phyloP scores from a whole-genome alignment of 2,113 vertebrate species.

The Elanus axillaris region DNA sequence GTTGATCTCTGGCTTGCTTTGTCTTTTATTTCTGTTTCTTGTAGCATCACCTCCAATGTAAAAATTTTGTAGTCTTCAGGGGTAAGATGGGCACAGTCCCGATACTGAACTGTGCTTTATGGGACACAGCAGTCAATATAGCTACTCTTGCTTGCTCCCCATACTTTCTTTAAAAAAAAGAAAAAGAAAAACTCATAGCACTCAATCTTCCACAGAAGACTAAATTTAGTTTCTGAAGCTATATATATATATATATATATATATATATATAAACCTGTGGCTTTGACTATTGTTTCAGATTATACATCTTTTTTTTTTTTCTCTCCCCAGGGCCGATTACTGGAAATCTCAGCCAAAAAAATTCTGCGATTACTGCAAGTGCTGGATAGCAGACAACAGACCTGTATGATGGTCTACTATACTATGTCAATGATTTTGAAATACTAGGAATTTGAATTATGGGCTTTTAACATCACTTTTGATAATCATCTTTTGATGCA shows the following conservation, averaged over 20 bases:
- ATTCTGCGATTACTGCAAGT: slow-evolving; percentile 98
- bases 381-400: slow-evolving; percentile 99
- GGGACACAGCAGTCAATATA: background rate
- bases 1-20: background rate
- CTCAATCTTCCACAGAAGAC: background rate
- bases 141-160: background rate
- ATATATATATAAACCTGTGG: background rate
- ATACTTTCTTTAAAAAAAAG: background rate
- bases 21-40: background rate
- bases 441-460: background rate
- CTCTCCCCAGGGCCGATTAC: slow-evolving; percentile 90
- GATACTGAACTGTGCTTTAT: background rate
- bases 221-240: background rate
- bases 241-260: background rate
- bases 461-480: background rate
- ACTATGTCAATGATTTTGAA: background rate
- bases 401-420: slow-evolving; percentile 80
- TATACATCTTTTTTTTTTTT: background rate
- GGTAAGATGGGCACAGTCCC: background rate
- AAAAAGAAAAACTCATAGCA: too few relatives aligned
- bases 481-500: background rate
- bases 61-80: background rate
- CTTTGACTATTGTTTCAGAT: slow-evolving; percentile 5
- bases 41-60: background rate
- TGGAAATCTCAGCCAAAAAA: slow-evolving; percentile 99